A percentile compares a stretch with the other conserved stretches of the same genome.
Evolutionary conservation across 1,140 invertebrate species (phyloP).

Genomic region (Chlorops oryzae): DNA sequence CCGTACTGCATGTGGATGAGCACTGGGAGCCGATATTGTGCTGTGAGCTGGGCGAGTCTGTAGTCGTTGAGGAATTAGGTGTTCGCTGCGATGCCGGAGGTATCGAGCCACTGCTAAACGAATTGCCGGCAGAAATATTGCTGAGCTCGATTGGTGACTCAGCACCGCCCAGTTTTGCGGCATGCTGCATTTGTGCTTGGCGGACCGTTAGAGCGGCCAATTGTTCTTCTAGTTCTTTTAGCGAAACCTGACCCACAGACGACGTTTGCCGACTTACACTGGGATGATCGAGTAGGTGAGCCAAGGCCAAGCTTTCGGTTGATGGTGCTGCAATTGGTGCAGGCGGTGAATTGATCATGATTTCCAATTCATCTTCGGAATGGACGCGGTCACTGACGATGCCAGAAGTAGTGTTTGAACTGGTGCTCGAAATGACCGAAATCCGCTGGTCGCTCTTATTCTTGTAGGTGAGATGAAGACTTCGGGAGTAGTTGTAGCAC

Average conservation of each 20-base stretch:
- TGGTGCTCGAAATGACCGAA: conserved; percentile 85
- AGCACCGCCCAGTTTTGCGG: conserved; percentile 40
- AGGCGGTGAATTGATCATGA: conserved; percentile 69
- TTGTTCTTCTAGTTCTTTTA: conserved; percentile 45
- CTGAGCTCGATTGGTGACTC: conserved; percentile 34
- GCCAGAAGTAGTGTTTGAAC: conserved; percentile 90
- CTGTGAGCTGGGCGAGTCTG: conserved; percentile 43
- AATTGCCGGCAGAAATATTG: conserved; percentile 41
- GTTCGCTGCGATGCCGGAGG: conserved; percentile 12
- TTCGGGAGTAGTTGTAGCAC: conserved; percentile 62
- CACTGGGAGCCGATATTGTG: conserved; percentile 63
- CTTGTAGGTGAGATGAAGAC: conserved; percentile 56
- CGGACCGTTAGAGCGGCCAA: conserved; percentile 34
- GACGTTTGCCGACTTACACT: conserved; percentile 53
- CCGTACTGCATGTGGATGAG: conserved; percentile 74
- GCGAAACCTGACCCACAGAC: conserved; percentile 48
- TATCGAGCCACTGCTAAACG: conserved; percentile 3
- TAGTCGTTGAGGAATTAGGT: conserved; percentile 31
- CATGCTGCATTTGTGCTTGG: conserved; percentile 16
- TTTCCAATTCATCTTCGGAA: conserved; percentile 86
- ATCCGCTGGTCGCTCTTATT: conserved; percentile 72
- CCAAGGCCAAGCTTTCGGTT: conserved; percentile 66
- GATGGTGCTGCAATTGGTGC: conserved; percentile 54
- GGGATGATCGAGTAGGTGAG: conserved; percentile 60
- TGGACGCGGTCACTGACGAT: conserved; percentile 91